Conservation (phyloP, 2,113 vertebrate genomes). For the Dissostichus mawsoni region DNA sequence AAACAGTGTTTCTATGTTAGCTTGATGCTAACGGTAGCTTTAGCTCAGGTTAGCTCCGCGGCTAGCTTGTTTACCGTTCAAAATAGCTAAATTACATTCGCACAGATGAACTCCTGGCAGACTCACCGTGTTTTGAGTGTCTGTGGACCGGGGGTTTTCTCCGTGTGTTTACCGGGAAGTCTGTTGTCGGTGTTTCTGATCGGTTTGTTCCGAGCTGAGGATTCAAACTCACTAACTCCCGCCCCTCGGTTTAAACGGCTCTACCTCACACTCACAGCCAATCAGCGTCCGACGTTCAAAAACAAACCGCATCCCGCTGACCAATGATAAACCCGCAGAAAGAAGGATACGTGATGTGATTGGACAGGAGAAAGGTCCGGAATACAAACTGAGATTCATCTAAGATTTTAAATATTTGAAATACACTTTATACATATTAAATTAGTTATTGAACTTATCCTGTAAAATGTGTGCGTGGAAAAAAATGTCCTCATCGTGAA, state of each 20-base stretch:
- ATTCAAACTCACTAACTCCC: constrained; percentile 57
- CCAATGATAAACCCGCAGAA: constrained; percentile 37
- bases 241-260: constrained; percentile 78
- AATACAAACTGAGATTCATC: too few relatives aligned
- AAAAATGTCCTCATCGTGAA: too few relatives aligned
- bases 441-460: too few relatives aligned
- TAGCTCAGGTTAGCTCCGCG: background rate
- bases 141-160: background rate
- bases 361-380: constrained; percentile 19
- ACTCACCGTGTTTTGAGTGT: too few relatives aligned
- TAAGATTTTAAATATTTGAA: too few relatives aligned
- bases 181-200: background rate
- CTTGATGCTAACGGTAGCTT: constrained; percentile 24
- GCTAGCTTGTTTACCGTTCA: background rate
- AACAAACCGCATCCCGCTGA: constrained; percentile 43
- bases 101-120: too few relatives aligned
- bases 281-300: constrained; percentile 67
- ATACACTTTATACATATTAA: too few relatives aligned
- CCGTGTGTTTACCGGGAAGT: background rate
- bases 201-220: too few relatives aligned
- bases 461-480: too few relatives aligned
- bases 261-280: constrained; percentile 52
- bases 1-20: background rate
- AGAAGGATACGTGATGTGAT: background rate
- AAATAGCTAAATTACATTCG: too few relatives aligned